Evolutionary conservation across 1,140 invertebrate species (phyloP), one percentile per base, ranked within the genome.

Genomic region (Argopecten irradians): DNA sequence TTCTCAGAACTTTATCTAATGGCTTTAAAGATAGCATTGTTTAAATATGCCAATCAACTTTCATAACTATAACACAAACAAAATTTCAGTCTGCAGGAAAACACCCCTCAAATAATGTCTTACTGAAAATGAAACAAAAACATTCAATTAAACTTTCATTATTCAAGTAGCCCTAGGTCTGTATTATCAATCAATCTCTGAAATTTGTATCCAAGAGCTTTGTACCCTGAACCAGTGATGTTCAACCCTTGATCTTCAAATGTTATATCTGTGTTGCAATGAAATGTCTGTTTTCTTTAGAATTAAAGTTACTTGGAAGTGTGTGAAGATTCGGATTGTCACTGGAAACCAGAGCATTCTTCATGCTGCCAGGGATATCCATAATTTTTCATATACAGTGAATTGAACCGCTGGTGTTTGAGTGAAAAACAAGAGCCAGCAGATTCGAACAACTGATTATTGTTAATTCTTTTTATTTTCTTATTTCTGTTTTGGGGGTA

Each of bases 81-180:
- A n/a, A 28, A 71, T 3, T 71, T n/a, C 55, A n/a, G 28, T 71
- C 55, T 16, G n/a, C 55, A 28, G 22, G 55, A 28, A 71, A n/a
- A 71, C 55, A n/a, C 55, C 55, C 55, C n/a, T 71, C 55, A 1
- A 71, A 71, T n/a, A 71, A n/a, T 71, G 55, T 71, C 55, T 22
- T n/a, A 16, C 22, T 5, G 55, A 28, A 16, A 71, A 71, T 3
- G 55, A 71, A 71, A 71, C n/a, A 16, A 28, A 71, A 71, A 71
- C 55, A 71, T 71, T 71, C 55, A 71, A 71, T 71, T 71, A 71
- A 71, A 71, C 55, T 71, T 71, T 71, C 55, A 71, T n/a, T 71
- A 71, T n/a, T 71, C 55, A 71, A 71, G 55, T 71, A 71, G 55
- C 28, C 28, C 55, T 8, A n/a, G 7, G 55, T 71, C 55, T 28